These are phyloP conservation scores for Pemphigus obesinymphae DNA, from an alignment of 1,140 invertebrate species.

Conservation along the genomic window DNA sequence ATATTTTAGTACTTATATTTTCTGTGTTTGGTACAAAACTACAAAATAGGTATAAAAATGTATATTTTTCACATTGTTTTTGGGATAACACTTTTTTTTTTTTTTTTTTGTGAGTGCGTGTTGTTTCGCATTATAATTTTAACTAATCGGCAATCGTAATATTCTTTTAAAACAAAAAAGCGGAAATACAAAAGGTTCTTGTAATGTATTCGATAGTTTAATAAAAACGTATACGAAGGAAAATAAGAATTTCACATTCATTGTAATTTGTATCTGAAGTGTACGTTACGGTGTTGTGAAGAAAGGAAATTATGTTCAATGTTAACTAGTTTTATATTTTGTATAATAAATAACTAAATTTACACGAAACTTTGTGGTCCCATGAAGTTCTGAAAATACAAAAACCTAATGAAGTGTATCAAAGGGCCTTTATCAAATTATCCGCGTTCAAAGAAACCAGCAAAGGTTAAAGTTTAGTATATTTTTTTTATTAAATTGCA, in stretches of 20 bases:
- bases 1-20: no score
- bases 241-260: not conserved
- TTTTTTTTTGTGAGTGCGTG: no score
- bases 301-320: not conserved
- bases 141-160: no score
- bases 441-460: not conserved
- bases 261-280: not conserved
- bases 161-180: no score
- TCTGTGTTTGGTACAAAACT: no score
- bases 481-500: not conserved
- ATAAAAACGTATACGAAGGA: not conserved
- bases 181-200: no score
- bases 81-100: no score
- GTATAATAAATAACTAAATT: not conserved
- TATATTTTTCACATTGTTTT: no score
- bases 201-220: no score
- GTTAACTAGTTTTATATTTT: not conserved
- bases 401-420: slow-evolving; percentile 20
- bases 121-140: no score
- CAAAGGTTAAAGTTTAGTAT: not conserved
- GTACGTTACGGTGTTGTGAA: not conserved
- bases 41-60: no score
- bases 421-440: slow-evolving; percentile 9
- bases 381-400: not conserved
- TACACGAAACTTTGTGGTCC: not conserved